Evolutionary conservation across 2,888 invertebrate species (phyloP), one percentile per base, ranked within the genome.

Genomic region (Pachycephus smyrnensis): DNA sequence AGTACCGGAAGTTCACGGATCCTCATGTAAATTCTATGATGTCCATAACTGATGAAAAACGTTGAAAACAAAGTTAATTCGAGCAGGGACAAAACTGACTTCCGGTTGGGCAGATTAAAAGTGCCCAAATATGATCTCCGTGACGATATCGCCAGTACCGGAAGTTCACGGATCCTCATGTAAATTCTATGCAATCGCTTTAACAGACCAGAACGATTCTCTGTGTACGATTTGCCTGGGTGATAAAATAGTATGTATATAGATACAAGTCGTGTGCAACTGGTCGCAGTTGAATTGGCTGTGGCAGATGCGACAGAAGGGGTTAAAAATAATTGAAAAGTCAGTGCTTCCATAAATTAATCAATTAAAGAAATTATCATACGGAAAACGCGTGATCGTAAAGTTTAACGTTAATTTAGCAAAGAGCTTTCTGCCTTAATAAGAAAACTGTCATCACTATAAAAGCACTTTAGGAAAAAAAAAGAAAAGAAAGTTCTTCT

Each of bases 151-250:
- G 23, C 6, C 23, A 6, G 23, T 9, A 40, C 40, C 9, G 6
- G 15, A 15, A 55, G 40, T 23, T 55, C n/a, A 11, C 31, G 69
- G 77, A 81, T 81, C 76, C 76, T 40, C 37, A 82, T 81, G 81
- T 76, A 81, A 81, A 81, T 81, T 79, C n/a, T 35, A 69, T 74
- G 69, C 75, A 71, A 81, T 79, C 75, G 75, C 73, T 77, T 80
- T 79, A 75, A 55, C 31, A 37, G 37, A 68, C 73, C 37, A 55
- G 9, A 23, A 55, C 40, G 23, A 40, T 6, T 15, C 40, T 4
- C 15, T 15, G 4, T 40, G 4, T 40, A 40, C 40, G 15, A 55
- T 40, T 40, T 15, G 15, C 40, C 12, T 15, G 4, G 15, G 1
- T 15, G 40, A 1, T 2, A 6, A 55, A 55, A 0, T 9, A 9